These are phyloP conservation scores for Cebus imitator DNA, from an alignment of 2,113 vertebrate genomes.

Conservation along the genomic window DNA sequence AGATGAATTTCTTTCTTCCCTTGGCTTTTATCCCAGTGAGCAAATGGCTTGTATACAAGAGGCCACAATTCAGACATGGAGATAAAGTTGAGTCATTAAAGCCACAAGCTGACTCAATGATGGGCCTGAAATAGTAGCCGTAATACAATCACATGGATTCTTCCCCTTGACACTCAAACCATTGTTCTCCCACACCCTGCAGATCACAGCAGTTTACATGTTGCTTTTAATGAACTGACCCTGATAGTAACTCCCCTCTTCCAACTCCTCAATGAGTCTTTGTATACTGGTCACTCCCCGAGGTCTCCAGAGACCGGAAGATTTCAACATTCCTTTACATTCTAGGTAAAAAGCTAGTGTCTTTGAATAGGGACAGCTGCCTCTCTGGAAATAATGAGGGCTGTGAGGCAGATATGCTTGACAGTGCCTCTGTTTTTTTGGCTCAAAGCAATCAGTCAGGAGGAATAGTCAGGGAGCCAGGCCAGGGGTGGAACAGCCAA, in stretches of 20 bases:
- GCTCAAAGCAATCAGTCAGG: background rate
- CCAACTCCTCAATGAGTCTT: conserved; percentile 59
- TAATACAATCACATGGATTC: conserved; percentile 63
- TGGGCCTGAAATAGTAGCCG: conserved; percentile 56
- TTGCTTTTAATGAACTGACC: conserved; percentile 49
- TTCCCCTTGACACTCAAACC: conserved; percentile 72
- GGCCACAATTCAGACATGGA: conserved; percentile 61
- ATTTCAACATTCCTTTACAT: conserved; percentile 53
- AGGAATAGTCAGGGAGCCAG: background rate
- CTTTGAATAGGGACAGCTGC: conserved; percentile 70
- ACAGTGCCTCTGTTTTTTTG: background rate
- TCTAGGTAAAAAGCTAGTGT: background rate
- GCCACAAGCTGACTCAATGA: conserved; percentile 55
- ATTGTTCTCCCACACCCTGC: conserved; percentile 62
- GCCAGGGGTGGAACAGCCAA: background rate
- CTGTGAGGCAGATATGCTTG: background rate
- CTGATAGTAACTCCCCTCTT: conserved; percentile 61
- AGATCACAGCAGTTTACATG: background rate
- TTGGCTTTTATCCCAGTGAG: conserved; percentile 33
- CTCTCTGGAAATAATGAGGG: background rate
- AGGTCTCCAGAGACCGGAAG: background rate
- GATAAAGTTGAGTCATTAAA: conserved; percentile 68
- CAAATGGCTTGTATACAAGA: conserved; percentile 67
- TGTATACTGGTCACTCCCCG: conserved; percentile 57
- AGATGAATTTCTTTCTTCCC: background rate